These are phyloP conservation scores for Notoglanidium macrostoma DNA, from an alignment of 2,797 vertebrate genomes.

Conservation along the genomic window DNA sequence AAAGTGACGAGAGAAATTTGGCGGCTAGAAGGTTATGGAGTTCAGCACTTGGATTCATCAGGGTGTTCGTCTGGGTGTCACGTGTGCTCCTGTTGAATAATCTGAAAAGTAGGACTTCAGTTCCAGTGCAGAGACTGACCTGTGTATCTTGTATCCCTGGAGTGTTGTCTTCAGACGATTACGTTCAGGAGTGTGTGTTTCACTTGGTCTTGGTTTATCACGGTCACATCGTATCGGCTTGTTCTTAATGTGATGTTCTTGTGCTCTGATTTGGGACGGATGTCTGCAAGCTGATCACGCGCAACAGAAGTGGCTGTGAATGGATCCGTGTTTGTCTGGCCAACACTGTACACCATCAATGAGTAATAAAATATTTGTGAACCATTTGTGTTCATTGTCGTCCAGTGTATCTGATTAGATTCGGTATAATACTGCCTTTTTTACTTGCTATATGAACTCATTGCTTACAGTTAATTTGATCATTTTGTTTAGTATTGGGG, in stretches of 20 bases:
- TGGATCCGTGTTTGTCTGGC: constrained; percentile 40
- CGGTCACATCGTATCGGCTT: constrained; percentile 58
- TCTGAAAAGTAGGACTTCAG: not conserved
- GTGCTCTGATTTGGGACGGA: constrained; percentile 53
- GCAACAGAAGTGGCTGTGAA: constrained; percentile 8
- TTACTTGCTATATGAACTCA: not conserved
- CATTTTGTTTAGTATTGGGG: not conserved
- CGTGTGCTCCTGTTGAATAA: not conserved
- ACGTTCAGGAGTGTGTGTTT: constrained; percentile 66
- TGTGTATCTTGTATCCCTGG: not conserved
- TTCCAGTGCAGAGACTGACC: constrained; percentile 7
- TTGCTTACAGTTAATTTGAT: not conserved
- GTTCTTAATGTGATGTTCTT: constrained; percentile 36
- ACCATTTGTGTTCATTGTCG: not conserved
- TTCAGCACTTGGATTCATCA: not conserved
- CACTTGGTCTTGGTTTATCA: constrained; percentile 56
- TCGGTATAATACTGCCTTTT: not conserved
- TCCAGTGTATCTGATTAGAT: not conserved
- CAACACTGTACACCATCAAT: constrained; percentile 3
- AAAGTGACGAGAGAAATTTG: not conserved
- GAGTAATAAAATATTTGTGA: constrained; percentile 13
- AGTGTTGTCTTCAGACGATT: constrained; percentile 36
- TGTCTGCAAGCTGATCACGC: constrained; percentile 37
- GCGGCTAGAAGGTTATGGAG: not conserved
- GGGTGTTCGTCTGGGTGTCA: not conserved